A percentile compares a stretch with the other conserved stretches of the same genome.
Evolutionary conservation across 37 sponge, comb jelly and placozoan species (phyloP).

Genomic region (Hexactinellida sp.): DNA sequence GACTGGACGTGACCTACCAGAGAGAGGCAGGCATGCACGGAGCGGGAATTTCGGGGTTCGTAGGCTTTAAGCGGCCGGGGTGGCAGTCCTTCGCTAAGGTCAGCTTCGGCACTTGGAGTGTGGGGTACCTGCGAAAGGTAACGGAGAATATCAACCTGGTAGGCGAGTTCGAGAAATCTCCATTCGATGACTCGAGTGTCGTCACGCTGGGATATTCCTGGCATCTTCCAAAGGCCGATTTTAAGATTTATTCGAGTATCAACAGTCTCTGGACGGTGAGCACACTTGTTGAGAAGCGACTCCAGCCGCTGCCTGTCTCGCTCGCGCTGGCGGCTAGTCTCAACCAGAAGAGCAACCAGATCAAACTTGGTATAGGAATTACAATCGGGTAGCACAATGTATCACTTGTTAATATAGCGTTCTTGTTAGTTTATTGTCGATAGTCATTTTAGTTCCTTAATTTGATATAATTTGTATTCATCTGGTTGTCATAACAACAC

Average conservation of each 20-base stretch:
- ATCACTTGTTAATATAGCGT: not conserved
- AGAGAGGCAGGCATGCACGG: not conserved
- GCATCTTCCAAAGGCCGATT: conserved; percentile 43
- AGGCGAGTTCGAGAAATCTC: not conserved
- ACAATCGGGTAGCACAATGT: conserved; percentile 52
- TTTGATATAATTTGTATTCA: too few relatives aligned
- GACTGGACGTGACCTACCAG: conserved; percentile 17
- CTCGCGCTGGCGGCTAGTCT: conserved; percentile 56
- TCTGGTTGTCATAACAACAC: too few relatives aligned
- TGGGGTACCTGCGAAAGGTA: not conserved
- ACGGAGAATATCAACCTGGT: not conserved
- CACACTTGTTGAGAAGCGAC: conserved; percentile 61
- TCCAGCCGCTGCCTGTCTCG: conserved; percentile 73
- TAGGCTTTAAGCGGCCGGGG: not conserved
- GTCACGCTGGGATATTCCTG: conserved; percentile 51
- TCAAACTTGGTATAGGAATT: conserved; percentile 73
- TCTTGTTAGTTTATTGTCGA: not conserved
- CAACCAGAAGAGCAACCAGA: conserved; percentile 67
- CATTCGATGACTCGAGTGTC: conserved; percentile 27
- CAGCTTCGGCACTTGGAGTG: not conserved
- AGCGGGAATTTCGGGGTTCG: conserved; percentile 1
- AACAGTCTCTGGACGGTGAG: conserved; percentile 59
- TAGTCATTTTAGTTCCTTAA: too few relatives aligned
- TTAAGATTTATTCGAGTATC: conserved; percentile 52
- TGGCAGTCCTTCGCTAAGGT: not conserved